Percentiles rank a stretch among this genome's conserved stretches.
phyloP scores from a whole-genome alignment of 2,888 invertebrate genomes.

The Rugalucina vietnamica region DNA sequence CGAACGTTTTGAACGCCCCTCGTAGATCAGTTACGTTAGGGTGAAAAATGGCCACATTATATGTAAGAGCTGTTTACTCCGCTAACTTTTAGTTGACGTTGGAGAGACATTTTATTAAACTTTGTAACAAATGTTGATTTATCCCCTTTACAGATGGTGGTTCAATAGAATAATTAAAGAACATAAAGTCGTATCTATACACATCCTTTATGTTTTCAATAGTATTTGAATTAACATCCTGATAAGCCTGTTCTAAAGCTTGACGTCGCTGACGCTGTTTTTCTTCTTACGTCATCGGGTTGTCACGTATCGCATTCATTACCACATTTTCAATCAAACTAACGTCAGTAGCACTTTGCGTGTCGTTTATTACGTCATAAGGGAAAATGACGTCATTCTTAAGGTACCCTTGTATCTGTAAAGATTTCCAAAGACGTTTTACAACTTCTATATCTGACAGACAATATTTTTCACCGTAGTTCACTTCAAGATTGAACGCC shows the following conservation, averaged over 20 bases:
- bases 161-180: constrained; percentile 15
- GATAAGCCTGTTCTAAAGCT: constrained; percentile 16
- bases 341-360: background rate
- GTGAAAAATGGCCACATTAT: background rate
- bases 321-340: background rate
- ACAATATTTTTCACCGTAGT: background rate
- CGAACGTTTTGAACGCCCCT: too few relatives aligned
- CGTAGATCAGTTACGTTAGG: too few relatives aligned
- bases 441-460: background rate
- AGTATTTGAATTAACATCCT: background rate
- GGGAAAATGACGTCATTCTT: background rate
- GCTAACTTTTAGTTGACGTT: background rate
- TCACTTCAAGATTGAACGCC: too few relatives aligned
- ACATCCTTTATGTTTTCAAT: background rate
- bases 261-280: background rate
- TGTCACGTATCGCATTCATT: background rate
- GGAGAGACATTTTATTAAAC: background rate
- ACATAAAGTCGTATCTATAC: constrained; percentile 14
- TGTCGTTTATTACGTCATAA: background rate
- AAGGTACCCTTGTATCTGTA: constrained; percentile 22
- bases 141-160: background rate
- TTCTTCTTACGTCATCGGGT: constrained; percentile 7
- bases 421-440: background rate
- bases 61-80: background rate
- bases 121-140: background rate